Evolutionary conservation across 1,140 invertebrate species (phyloP), one percentile per base, ranked within the genome.

Genomic region (Saxidomus purpurata): DNA sequence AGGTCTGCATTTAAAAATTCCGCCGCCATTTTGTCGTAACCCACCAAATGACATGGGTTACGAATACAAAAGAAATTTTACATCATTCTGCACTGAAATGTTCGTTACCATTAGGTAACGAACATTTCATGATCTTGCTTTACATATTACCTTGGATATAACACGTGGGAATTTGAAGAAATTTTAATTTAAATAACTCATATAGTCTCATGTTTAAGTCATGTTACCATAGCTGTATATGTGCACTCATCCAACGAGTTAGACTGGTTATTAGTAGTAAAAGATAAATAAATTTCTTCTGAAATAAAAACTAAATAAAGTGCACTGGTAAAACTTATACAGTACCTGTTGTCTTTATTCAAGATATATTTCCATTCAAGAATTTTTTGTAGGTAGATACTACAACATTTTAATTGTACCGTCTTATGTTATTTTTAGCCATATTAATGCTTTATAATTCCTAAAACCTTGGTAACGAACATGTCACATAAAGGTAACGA

Each of bases 81-180:
- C 38, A 76, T 43, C 43, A 38, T 76, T 40, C 38, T 3, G 38
- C 1, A 76, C 38, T 31, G 49, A 80, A 25, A 80, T 80, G 49
- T 80, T 80, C 77, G 77, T 19, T 80, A 80, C 47, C 52, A 59
- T 1, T 0, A 22, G 34, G 80, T 82, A 82, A 82, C 80, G 59
- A 67, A 82, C 80, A 82, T 82, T 63, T 82, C 80, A 63, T 3
- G 2, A 63, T 63, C 36, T 34, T 82, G 22, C 11, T 38, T 8
- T n/a, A 2, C 3, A 11, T 82, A 9, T 47, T 61, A 47, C 22
- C 3, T 34, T 3, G 59, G 19, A 47, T 61, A 36, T 34, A 34
- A 34, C n/a, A n/a, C n/a, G n/a, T n/a, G n/a, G 19, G 2, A 1
- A 8, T 36, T 11, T 9, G n/a, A 9, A 36, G 8, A 40, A 25